A percentile compares a stretch with the other conserved stretches of the same genome.
phyloP scores from a whole-genome alignment of 2,113 vertebrate species.

The Myotis lucifugus region DNA sequence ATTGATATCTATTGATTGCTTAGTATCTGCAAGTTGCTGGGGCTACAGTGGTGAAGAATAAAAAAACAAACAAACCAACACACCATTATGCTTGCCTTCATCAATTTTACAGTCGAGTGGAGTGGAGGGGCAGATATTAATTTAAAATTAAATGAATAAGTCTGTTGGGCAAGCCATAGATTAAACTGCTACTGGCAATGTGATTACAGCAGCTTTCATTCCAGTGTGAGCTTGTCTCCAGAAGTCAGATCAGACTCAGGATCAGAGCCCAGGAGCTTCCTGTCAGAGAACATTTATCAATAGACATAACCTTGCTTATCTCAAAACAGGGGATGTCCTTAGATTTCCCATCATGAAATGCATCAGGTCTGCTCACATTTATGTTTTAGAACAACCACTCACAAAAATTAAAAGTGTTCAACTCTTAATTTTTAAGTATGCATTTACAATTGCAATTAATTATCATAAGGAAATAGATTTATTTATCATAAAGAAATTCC shows the following conservation, averaged over 20 bases:
- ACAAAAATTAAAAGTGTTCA: background rate
- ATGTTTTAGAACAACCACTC: background rate
- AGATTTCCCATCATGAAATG: background rate
- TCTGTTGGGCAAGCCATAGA: background rate
- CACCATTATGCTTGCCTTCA: background rate
- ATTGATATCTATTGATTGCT: background rate
- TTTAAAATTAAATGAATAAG: background rate
- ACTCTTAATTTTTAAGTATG: background rate
- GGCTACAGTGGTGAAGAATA: background rate
- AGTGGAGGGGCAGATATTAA: background rate
- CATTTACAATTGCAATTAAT: background rate
- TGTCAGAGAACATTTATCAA: background rate
- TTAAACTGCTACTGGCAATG: background rate
- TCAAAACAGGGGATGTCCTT: background rate
- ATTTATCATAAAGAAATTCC: too few species aligned
- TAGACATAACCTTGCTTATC: background rate
- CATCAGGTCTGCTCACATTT: background rate
- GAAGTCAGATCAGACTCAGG: background rate
- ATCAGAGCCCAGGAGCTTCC: background rate
- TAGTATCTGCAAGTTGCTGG: background rate
- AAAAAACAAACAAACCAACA: background rate
- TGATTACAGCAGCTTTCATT: background rate
- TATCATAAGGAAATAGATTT: background rate
- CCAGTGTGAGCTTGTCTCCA: background rate
- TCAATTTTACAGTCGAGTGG: background rate